Evolutionary conservation across 2,797 vertebrate species (phyloP).

Genomic region (Sternarchorhynchus goeldii): DNA sequence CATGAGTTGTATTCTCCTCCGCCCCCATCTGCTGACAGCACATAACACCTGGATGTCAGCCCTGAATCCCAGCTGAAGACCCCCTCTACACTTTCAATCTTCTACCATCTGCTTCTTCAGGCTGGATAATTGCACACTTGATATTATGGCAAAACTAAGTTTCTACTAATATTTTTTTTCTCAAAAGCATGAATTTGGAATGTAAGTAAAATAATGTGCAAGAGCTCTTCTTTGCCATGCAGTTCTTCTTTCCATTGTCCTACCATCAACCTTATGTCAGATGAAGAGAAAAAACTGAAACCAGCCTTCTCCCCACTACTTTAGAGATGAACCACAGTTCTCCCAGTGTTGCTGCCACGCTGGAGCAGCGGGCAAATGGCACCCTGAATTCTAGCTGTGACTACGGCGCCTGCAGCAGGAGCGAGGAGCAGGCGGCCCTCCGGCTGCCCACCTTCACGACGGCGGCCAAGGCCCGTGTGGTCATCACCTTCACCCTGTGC

Average conservation of each 20-base stretch:
- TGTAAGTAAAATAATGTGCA: not conserved
- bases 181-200: conserved; percentile 13
- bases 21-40: not conserved
- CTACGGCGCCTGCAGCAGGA: conserved; percentile 61
- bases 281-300: conserved; percentile 17
- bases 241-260: not conserved
- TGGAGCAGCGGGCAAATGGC: conserved; percentile 66
- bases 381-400: conserved; percentile 67
- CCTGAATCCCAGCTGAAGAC: not conserved
- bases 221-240: not conserved
- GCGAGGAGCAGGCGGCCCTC: conserved; percentile 61
- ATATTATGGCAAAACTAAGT: conserved; percentile 1
- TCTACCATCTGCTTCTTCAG: not conserved
- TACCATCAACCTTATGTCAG: conserved; percentile 13
- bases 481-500: conserved; percentile 79
- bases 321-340: conserved; percentile 52
- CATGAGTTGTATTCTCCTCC: too few species aligned
- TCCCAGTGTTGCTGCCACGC: conserved; percentile 58
- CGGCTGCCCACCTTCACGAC: conserved; percentile 81
- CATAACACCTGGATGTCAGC: not conserved
- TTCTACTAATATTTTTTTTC: not conserved
- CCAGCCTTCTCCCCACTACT: not conserved
- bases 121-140: not conserved
- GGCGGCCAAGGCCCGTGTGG: conserved; percentile 79
- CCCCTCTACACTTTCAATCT: not conserved